phyloP scores from a whole-genome alignment of 2,797 vertebrate species.

The Scyliorhinus canicula region DNA sequence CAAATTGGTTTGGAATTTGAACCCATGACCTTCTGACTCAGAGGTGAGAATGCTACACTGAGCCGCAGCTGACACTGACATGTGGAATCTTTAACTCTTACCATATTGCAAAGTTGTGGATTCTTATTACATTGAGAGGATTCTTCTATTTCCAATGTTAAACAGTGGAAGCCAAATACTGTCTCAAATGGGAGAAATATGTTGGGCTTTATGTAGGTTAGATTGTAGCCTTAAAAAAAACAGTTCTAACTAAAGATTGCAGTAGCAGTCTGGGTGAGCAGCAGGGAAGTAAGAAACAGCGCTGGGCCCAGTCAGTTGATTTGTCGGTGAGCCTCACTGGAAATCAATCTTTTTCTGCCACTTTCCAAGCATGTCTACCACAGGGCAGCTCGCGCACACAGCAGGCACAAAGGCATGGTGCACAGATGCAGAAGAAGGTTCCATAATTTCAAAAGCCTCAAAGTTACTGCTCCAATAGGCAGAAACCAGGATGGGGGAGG shows the following conservation, averaged over 20 bases:
- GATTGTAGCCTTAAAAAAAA: neutral
- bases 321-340: neutral
- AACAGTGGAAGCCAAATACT: neutral
- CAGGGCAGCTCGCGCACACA: neutral
- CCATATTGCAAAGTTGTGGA: neutral
- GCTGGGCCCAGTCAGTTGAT: neutral
- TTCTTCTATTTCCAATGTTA: neutral
- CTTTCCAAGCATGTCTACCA: neutral
- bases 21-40: neutral
- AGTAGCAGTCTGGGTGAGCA: neutral
- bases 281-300: neutral
- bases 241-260: neutral
- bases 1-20: neutral
- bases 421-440: neutral
- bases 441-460: neutral
- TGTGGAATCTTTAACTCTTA: neutral
- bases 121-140: neutral
- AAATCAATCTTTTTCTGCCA: neutral
- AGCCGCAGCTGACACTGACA: neutral
- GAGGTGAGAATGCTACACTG: neutral
- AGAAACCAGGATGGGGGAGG: neutral
- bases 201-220: neutral
- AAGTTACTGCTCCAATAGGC: neutral
- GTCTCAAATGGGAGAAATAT: neutral
- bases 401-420: neutral